Conservation (phyloP, 2,797 vertebrate species). For the Taenioides sp. region DNA sequence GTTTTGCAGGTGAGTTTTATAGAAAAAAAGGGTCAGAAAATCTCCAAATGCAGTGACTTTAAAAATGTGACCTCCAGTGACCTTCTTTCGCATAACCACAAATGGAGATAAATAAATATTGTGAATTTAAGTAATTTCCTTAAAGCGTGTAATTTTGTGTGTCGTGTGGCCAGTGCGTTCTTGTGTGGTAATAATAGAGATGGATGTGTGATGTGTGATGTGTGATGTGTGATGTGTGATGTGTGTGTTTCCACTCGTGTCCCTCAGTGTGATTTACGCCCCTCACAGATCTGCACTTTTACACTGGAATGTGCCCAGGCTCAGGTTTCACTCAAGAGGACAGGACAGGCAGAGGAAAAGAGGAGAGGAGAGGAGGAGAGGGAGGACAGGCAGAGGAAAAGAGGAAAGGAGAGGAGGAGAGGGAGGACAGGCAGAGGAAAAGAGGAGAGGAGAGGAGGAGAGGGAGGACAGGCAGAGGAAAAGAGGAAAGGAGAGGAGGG, state of each 20-base stretch:
- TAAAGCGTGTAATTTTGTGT: too few relatives aligned
- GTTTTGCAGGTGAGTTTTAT: too few relatives aligned
- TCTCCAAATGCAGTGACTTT: too few relatives aligned
- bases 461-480: background rate
- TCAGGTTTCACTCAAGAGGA: constrained; percentile 60
- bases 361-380: constrained; percentile 19
- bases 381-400: constrained; percentile 10
- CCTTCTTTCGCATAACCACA: too few relatives aligned
- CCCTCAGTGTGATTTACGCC: constrained; percentile 1
- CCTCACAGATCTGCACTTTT: constrained; percentile 25
- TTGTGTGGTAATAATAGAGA: background rate
- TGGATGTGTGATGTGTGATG: background rate
- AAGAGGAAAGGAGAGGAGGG: constrained; percentile 21
- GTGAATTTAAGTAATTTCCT: too few relatives aligned
- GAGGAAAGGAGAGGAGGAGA: constrained; percentile 18
- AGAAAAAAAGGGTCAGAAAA: too few relatives aligned
- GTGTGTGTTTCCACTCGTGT: background rate
- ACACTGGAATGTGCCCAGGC: constrained; percentile 62
- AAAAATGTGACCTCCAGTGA: too few relatives aligned
- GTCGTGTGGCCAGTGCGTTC: background rate
- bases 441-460: background rate
- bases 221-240: too few relatives aligned
- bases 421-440: background rate
- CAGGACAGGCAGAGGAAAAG: constrained; percentile 30
- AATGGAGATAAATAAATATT: too few relatives aligned